Base-by-base conservation (phyloP, 1,140 invertebrate genomes). In the Papilio aristodemus region DNA sequence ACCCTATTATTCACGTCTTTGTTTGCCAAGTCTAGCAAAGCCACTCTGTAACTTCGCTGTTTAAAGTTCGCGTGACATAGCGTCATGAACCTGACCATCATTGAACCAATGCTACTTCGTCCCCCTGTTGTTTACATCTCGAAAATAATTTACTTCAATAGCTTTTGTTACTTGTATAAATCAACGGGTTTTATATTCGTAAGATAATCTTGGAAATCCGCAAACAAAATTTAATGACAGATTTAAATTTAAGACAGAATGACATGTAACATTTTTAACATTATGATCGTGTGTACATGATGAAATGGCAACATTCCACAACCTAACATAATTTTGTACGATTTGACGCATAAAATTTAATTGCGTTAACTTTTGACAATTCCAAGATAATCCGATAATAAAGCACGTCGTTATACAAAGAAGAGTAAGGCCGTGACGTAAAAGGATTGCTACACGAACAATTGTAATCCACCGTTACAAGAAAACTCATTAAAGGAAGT, bases 1-100 rank as follows among this genome's bases (percentile, higher is more conserved):
- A 77, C 80, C 74, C 77, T 83, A 82, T 85, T 86, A 86, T 86
- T 85, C 83, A 86, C 75, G 36, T 76, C 76, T 73, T 37, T 86
- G 80, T 87, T 86, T 89, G 79, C 75, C 75, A 80, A 80, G 78
- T 80, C 72, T 71, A 69, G 73, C 73, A 70, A 77, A 77, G 75
- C 76, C 67, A 67, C 71, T 71, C 74, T 68, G 75, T 76, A 75
- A 72, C 75, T 66, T 74, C 70, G 67, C 68, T 75, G 75, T 81
- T 76, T 77, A 75, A 80, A 80, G 74, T 74, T 85, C 69, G 84
- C 84, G 81, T 86, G 84, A 81, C 82, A 78, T 78, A 50, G 66
- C 67, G 73, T 76, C 77, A 74, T 83, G 78, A 83, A n/a, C n/a
- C n/a, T n/a, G n/a, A n/a, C n/a, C n/a, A n/a, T 77, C 81, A 79